phyloP scores from a whole-genome alignment of 2,888 invertebrate species.

The Caradrina kadenii region DNA sequence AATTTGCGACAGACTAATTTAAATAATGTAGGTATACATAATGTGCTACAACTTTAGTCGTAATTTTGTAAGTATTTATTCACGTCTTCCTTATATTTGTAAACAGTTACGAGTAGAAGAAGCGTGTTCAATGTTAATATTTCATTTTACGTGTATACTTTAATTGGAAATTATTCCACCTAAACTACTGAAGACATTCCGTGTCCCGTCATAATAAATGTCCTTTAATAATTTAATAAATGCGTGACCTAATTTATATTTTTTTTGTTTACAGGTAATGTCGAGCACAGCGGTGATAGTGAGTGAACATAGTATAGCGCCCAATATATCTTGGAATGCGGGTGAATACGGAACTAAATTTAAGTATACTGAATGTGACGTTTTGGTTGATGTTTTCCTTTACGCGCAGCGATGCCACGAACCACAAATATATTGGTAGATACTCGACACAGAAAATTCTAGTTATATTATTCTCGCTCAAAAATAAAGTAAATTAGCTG shows the following conservation, averaged over 20 bases:
- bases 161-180: conserved; percentile 31
- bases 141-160: conserved; percentile 19
- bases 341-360: conserved; percentile 23
- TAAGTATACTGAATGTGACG: conserved; percentile 13
- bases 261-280: conserved; percentile 49
- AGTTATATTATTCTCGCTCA: conserved; percentile 1
- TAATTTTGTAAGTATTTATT: not conserved
- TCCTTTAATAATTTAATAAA: conserved; percentile 37
- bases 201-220: conserved; percentile 31
- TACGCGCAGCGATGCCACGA: not conserved
- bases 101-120: conserved; percentile 5
- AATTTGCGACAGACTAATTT: too few species aligned
- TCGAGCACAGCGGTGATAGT: conserved; percentile 20
- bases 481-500: not conserved
- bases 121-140: conserved; percentile 23
- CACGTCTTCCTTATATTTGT: not conserved
- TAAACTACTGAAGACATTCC: conserved; percentile 12
- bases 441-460: not conserved
- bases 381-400: conserved; percentile 11
- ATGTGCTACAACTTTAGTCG: not conserved
- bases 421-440: conserved; percentile 1
- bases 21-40: not conserved
- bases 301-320: conserved; percentile 14
- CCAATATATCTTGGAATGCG: conserved; percentile 5
- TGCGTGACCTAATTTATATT: conserved; percentile 37